A percentile compares a stretch with the other conserved stretches of the same genome.
Evolutionary conservation across 2,888 invertebrate genomes (phyloP).

Genomic region (Keiferia lycopersicella): DNA sequence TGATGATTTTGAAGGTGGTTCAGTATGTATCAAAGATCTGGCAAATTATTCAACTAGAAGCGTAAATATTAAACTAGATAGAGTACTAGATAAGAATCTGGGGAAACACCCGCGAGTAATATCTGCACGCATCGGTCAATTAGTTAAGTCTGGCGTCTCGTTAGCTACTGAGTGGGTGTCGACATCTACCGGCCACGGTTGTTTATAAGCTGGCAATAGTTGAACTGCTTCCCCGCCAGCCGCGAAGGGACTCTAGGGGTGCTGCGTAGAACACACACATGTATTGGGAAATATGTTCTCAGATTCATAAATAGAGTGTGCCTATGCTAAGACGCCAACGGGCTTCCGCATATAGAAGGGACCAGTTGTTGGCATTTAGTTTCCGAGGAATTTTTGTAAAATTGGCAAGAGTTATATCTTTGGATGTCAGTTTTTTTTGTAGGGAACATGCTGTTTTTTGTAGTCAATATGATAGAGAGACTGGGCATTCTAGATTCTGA

Average conservation of each 20-base stretch:
- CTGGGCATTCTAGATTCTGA: too few relatives aligned
- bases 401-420: too few relatives aligned
- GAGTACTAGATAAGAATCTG: slow-evolving; percentile 32
- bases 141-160: slow-evolving; percentile 48
- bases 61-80: neutral
- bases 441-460: too few relatives aligned
- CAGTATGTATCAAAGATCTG: too few relatives aligned
- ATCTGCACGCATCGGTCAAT: slow-evolving; percentile 48
- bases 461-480: too few relatives aligned
- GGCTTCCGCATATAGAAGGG: too few relatives aligned
- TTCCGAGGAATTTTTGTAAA: too few relatives aligned
- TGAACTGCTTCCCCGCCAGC: slow-evolving; percentile 54
- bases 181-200: slow-evolving; percentile 51
- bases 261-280: neutral
- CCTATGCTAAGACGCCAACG: too few relatives aligned
- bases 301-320: neutral
- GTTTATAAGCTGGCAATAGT: slow-evolving; percentile 52
- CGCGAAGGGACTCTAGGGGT: neutral
- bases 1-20: too few relatives aligned
- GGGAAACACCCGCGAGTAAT: slow-evolving; percentile 49
- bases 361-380: too few relatives aligned
- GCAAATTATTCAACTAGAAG: too few relatives aligned
- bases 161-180: slow-evolving; percentile 47
- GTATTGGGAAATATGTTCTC: neutral
- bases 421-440: too few relatives aligned